Evolutionary conservation across 2,113 vertebrate species (phyloP).

Genomic region (Amphilophus citrinellus): DNA sequence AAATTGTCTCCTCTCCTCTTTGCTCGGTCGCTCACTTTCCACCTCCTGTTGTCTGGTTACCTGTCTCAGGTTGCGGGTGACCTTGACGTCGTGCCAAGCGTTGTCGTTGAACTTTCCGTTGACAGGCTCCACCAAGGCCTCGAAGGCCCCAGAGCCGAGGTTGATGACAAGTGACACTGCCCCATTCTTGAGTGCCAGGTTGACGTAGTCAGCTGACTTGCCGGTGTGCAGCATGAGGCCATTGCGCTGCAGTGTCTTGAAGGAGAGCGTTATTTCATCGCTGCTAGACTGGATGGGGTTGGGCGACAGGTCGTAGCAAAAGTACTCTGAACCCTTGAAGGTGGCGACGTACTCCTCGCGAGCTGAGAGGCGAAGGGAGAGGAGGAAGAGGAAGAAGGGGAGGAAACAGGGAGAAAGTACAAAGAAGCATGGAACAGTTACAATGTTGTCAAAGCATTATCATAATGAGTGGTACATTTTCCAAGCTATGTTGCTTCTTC

Average conservation of each 20-base stretch:
- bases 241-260: conserved; percentile 99
- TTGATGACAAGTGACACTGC: conserved; percentile 99
- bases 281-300: conserved; percentile 99
- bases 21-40: conserved; percentile 48
- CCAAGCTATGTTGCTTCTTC: conserved; percentile 45
- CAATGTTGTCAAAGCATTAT: conserved; percentile 41
- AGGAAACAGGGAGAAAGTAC: conserved; percentile 23
- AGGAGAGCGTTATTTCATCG: conserved; percentile 98
- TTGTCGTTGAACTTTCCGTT: conserved; percentile 99
- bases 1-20: conserved; percentile 19
- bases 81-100: conserved; percentile 99
- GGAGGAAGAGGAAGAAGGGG: conserved; percentile 2
- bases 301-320: conserved; percentile 99
- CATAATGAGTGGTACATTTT: conserved; percentile 48
- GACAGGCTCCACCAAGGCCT: conserved; percentile 99
- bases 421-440: conserved; percentile 43
- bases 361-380: conserved; percentile 79
- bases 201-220: conserved; percentile 99
- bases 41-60: conserved; percentile 95
- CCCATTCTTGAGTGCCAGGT: conserved; percentile 99
- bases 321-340: conserved; percentile 99
- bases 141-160: conserved; percentile 99
- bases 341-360: conserved; percentile 98
- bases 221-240: conserved; percentile 99
- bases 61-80: conserved; percentile 99